Conservation (phyloP, 2,113 vertebrate species). For the Nanger granti region DNA sequence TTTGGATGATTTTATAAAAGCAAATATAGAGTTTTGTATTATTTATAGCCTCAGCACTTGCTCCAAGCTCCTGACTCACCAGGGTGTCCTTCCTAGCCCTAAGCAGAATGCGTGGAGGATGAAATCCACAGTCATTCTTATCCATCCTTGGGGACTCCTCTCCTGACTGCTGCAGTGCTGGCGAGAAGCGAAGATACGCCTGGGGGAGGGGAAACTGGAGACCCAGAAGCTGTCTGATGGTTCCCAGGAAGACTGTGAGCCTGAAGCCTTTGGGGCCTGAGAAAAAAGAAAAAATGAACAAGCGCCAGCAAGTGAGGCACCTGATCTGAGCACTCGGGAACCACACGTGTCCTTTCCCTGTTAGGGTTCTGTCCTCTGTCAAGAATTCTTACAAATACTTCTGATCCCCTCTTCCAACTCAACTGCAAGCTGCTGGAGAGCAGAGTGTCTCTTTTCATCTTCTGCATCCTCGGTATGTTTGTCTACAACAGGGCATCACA, state of each 20-base stretch:
- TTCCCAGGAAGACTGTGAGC: background rate
- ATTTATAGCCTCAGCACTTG: conserved; percentile 46
- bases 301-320: background rate
- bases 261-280: background rate
- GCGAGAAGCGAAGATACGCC: background rate
- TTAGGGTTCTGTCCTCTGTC: background rate
- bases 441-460: background rate
- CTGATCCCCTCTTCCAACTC: background rate
- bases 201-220: background rate
- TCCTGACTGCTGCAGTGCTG: background rate
- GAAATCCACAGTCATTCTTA: conserved; percentile 61
- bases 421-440: background rate
- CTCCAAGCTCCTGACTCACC: conserved; percentile 48
- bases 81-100: conserved; percentile 53
- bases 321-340: background rate
- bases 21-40: conserved; percentile 32
- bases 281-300: background rate
- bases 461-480: too few relatives aligned
- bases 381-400: background rate
- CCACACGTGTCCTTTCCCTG: fast-evolving
- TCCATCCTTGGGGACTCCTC: background rate
- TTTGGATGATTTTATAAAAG: background rate
- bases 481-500: background rate
- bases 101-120: conserved; percentile 48
- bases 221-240: background rate